phyloP scores from a whole-genome alignment of 2,888 invertebrate species.

The Machimus rusticus region DNA sequence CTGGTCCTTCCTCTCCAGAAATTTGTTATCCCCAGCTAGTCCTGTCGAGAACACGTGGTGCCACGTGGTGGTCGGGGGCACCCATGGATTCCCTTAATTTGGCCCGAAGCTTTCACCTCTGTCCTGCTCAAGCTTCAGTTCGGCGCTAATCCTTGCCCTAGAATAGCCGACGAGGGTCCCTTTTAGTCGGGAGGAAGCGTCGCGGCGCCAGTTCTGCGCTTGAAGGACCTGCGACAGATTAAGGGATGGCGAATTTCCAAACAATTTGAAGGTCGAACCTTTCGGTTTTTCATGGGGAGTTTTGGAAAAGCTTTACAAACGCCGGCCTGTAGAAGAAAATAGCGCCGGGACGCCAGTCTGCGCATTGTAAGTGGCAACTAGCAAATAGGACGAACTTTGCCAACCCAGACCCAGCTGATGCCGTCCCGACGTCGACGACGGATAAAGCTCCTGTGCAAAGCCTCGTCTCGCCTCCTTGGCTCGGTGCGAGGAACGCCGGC shows the following conservation, averaged over 20 bases:
- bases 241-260: neutral
- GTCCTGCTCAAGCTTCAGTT: neutral
- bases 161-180: neutral
- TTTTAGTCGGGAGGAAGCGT: neutral
- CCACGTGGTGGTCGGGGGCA: neutral
- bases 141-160: neutral
- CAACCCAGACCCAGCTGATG: slow-evolving; percentile 33
- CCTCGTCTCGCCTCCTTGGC: neutral
- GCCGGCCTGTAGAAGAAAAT: neutral
- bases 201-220: neutral
- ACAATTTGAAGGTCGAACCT: neutral
- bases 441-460: slow-evolving; percentile 8
- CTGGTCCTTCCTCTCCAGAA: neutral
- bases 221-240: neutral
- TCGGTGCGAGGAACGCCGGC: neutral
- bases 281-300: neutral
- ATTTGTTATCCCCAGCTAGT: slow-evolving; percentile 30
- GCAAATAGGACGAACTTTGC: neutral
- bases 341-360: neutral
- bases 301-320: neutral
- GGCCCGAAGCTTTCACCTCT: neutral
- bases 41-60: slow-evolving; percentile 41
- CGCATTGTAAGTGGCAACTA: neutral
- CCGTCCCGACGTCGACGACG: neutral
- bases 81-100: neutral